Evolutionary conservation across 2,797 vertebrate species (phyloP).

Genomic region (Arnoldichthys spilopterus): DNA sequence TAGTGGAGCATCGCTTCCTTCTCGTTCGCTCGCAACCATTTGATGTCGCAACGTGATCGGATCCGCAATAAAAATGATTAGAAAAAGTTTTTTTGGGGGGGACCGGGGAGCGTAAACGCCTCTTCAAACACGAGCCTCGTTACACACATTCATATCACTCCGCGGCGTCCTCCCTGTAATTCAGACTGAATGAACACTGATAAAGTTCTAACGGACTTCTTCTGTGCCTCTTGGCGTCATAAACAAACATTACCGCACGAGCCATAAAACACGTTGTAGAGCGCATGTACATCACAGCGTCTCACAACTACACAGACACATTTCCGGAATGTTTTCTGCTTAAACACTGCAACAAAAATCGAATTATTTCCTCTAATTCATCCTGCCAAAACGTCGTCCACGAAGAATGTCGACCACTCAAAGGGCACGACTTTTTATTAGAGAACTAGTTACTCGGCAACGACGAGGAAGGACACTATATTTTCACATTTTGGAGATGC

Average conservation of each 20-base stretch:
- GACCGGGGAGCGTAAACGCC: slow-evolving; percentile 52
- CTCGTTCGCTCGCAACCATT: slow-evolving; percentile 35
- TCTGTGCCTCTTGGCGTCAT: not conserved
- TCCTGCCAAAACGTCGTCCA: not conserved
- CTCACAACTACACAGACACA: not conserved
- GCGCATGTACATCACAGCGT: not conserved
- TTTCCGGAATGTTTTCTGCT: not conserved
- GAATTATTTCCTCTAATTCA: too few relatives aligned
- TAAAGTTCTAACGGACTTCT: not conserved
- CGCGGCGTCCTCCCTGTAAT: slow-evolving; percentile 52
- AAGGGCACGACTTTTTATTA: not conserved
- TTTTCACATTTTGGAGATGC: slow-evolving; percentile 72
- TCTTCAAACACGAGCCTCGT: slow-evolving; percentile 59
- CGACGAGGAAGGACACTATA: slow-evolving; percentile 77
- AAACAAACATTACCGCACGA: not conserved
- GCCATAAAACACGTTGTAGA: not conserved
- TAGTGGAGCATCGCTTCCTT: slow-evolving; percentile 59
- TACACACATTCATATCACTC: slow-evolving; percentile 55
- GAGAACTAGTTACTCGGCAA: slow-evolving; percentile 72
- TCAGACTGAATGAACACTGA: not conserved
- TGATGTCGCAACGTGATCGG: slow-evolving; percentile 50
- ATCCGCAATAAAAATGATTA: slow-evolving; percentile 50
- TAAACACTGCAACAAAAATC: too few relatives aligned
- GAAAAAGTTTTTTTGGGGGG: slow-evolving; percentile 50
- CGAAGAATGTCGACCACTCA: not conserved